phyloP scores from a whole-genome alignment of 30 jellyfish, hydroid and myxozoan genomes.

The Aurelia sp. region DNA sequence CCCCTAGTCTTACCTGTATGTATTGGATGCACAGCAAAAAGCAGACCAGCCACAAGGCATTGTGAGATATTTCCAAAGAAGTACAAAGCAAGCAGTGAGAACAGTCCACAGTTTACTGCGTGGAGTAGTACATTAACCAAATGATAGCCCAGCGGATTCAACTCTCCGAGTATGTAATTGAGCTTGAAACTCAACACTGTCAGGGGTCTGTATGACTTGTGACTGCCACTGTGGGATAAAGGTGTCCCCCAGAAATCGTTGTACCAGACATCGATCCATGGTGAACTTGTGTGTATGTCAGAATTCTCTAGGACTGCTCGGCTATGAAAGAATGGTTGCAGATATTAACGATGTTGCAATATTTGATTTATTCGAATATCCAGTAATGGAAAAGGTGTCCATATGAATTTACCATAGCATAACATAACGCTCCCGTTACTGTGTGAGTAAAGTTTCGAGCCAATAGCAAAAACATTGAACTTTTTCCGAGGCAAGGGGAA shows the following conservation, averaged over 20 bases:
- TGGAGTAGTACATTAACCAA: slow-evolving; percentile 72
- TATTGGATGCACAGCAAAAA: slow-evolving; percentile 91
- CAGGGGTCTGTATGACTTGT: slow-evolving; percentile 91
- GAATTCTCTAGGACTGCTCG: slow-evolving; percentile 79
- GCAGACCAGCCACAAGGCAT: slow-evolving; percentile 73
- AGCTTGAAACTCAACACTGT: slow-evolving; percentile 80
- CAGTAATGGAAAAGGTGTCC: too few species aligned
- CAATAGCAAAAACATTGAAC: too few species aligned
- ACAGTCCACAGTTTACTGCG: slow-evolving; percentile 61
- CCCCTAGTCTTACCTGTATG: slow-evolving; percentile 98
- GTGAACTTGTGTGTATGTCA: slow-evolving; percentile 68
- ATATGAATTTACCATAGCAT: too few species aligned
- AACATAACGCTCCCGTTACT: too few species aligned
- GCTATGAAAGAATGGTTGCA: slow-evolving; percentile 39
- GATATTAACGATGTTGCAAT: background rate
- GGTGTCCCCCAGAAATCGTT: slow-evolving; percentile 99
- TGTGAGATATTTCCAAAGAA: slow-evolving; percentile 21
- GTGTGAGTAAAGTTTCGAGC: too few species aligned
- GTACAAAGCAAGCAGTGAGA: slow-evolving; percentile 37
- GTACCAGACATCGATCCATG: slow-evolving; percentile 66
- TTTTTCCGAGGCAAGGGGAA: too few species aligned
- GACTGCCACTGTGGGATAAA: slow-evolving; percentile 92
- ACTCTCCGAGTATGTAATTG: slow-evolving; percentile 67
- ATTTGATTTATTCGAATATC: too few species aligned
- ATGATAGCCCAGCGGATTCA: slow-evolving; percentile 89